phyloP scores from a whole-genome alignment of 2,113 vertebrate genomes.

The Colius striatus region DNA sequence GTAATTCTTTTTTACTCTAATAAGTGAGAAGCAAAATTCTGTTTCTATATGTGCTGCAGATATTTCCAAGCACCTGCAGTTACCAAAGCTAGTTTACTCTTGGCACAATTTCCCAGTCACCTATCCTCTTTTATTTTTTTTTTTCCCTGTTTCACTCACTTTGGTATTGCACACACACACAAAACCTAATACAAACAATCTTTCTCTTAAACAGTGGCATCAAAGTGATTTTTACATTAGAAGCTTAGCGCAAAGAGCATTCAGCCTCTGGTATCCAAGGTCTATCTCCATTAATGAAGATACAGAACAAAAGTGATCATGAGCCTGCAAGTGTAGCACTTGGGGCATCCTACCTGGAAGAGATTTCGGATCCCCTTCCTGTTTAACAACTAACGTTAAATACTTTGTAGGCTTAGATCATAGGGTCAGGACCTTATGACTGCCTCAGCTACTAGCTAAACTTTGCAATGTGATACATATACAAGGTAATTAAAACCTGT shows the following conservation, averaged over 20 bases:
- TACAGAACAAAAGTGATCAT: background rate
- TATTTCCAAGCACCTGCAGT: background rate
- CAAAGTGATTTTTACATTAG: background rate
- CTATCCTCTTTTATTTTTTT: background rate
- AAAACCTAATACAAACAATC: background rate
- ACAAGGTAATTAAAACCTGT: background rate
- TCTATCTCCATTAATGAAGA: background rate
- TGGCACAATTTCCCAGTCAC: background rate
- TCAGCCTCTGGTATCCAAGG: background rate
- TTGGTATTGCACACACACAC: background rate
- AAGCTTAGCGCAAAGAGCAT: background rate
- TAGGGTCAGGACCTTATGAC: background rate
- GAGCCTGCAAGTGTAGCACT: background rate
- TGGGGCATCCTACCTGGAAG: background rate
- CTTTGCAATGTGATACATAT: background rate
- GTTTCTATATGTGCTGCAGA: background rate
- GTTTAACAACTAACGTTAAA: background rate
- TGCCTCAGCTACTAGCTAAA: background rate
- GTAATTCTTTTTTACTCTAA: background rate
- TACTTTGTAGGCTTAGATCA: background rate
- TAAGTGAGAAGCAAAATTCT: background rate
- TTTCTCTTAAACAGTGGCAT: background rate
- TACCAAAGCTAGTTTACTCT: background rate
- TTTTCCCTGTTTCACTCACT: background rate
- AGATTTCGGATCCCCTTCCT: background rate